Conservation (phyloP, 2,797 vertebrate species). For the Tinamus major region DNA sequence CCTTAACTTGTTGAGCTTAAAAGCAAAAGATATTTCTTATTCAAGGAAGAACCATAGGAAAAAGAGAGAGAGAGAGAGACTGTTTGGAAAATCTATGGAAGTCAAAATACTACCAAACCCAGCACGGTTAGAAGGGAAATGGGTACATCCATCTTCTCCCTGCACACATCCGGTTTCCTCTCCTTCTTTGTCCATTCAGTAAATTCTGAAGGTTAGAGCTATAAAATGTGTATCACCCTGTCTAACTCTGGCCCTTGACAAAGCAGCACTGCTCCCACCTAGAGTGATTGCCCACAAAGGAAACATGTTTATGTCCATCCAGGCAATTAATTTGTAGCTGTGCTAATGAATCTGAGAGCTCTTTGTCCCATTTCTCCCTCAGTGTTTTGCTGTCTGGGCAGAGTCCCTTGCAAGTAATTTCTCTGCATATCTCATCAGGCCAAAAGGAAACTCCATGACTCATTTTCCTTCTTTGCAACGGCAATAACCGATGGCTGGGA, state of each 20-base stretch:
- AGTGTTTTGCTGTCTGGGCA: background rate
- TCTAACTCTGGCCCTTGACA: background rate
- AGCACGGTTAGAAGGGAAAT: background rate
- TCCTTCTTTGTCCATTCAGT: background rate
- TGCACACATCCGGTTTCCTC: background rate
- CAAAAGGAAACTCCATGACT: slow-evolving; percentile 67
- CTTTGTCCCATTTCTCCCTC: background rate
- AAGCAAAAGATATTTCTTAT: background rate
- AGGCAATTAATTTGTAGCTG: slow-evolving; percentile 1
- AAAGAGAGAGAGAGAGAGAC: background rate
- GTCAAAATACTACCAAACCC: background rate
- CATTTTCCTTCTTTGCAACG: slow-evolving; percentile 61
- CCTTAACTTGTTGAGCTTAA: background rate
- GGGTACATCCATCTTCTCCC: background rate
- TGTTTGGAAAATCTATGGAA: background rate
- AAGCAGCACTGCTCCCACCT: background rate
- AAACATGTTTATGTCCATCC: background rate
- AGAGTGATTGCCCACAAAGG: background rate
- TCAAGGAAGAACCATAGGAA: background rate
- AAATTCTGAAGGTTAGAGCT: background rate
- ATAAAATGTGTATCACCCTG: background rate
- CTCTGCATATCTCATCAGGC: slow-evolving; percentile 18
- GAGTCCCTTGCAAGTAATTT: background rate
- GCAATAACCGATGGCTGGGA: background rate
- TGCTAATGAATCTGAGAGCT: background rate